Percentiles rank a stretch among this genome's conserved stretches.
Evolutionary conservation across 2,113 vertebrate species (phyloP).

Genomic region (Mohoua ochrocephala): DNA sequence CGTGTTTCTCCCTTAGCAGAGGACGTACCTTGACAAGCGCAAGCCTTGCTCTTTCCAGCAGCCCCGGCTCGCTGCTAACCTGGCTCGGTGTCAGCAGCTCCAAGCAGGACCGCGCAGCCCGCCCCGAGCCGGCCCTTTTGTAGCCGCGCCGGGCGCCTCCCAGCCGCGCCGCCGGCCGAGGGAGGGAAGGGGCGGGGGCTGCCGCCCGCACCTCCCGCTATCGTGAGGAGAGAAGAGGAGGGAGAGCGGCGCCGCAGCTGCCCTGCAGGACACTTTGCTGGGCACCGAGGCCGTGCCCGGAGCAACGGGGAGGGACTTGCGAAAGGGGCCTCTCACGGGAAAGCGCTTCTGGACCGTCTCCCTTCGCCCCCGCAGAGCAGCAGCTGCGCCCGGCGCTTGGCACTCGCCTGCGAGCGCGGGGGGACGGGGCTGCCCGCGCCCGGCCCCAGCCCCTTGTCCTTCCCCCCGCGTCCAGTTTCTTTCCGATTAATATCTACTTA

Average conservation of each 20-base stretch:
- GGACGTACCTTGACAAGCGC: neutral
- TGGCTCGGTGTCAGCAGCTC: fast-evolving
- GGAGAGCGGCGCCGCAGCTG: no score
- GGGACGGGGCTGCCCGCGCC: neutral
- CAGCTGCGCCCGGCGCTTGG: neutral
- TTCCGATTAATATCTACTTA: fast-evolving
- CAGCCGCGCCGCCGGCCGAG: neutral
- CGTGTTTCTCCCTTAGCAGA: neutral
- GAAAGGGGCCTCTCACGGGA: neutral
- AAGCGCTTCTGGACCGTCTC: neutral
- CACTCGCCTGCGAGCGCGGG: neutral
- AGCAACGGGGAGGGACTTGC: fast-evolving
- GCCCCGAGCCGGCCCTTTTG: neutral
- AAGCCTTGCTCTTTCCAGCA: fast-evolving
- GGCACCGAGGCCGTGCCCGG: neutral
- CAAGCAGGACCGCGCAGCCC: fast-evolving
- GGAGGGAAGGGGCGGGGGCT: neutral
- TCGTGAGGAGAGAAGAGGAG: fast-evolving
- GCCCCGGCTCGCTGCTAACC: fast-evolving
- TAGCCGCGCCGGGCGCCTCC: neutral
- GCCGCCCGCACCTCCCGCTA: fast-evolving
- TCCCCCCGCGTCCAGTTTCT: neutral
- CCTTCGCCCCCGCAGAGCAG: neutral
- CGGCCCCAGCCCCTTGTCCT: neutral
- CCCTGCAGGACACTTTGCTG: fast-evolving